These are phyloP conservation scores for Struthidea cinerea DNA, from an alignment of 2,113 vertebrate genomes.

Conservation along the genomic window DNA sequence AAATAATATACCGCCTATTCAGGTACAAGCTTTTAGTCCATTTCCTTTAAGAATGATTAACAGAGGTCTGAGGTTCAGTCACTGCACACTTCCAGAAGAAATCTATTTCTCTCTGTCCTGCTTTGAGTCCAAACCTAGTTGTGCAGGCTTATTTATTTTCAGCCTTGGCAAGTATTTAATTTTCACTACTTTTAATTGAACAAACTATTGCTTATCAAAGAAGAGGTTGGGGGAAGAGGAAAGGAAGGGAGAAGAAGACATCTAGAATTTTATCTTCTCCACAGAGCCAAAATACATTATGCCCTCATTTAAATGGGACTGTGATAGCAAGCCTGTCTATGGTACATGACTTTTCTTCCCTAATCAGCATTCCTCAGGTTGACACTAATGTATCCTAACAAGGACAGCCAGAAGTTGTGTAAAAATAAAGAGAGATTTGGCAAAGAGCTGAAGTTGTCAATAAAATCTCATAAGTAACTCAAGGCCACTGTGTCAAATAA, in stretches of 20 bases:
- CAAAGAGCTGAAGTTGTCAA: conserved; percentile 20
- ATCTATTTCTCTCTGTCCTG: neutral
- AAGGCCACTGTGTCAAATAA: conserved; percentile 21
- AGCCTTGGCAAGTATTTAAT: neutral
- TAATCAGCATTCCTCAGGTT: neutral
- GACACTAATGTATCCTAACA: conserved; percentile 34
- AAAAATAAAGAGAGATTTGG: conserved; percentile 24
- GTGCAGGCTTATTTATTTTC: neutral
- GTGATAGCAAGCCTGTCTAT: neutral
- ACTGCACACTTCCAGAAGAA: neutral
- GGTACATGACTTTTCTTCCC: neutral
- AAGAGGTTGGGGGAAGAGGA: neutral
- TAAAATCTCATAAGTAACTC: conserved; percentile 3
- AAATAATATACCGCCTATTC: neutral
- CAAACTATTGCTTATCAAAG: neutral
- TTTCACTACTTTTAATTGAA: neutral
- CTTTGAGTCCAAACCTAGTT: neutral
- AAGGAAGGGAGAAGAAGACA: neutral
- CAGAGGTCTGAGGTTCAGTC: neutral
- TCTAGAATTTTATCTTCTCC: neutral
- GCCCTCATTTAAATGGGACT: neutral
- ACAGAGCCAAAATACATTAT: neutral
- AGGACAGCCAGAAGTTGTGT: conserved; percentile 31
- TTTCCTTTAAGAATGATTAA: neutral
- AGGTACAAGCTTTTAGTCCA: neutral